Conservation (phyloP, 37 sponge, comb jelly and placozoan genomes). For the Hormiphora californensis region DNA sequence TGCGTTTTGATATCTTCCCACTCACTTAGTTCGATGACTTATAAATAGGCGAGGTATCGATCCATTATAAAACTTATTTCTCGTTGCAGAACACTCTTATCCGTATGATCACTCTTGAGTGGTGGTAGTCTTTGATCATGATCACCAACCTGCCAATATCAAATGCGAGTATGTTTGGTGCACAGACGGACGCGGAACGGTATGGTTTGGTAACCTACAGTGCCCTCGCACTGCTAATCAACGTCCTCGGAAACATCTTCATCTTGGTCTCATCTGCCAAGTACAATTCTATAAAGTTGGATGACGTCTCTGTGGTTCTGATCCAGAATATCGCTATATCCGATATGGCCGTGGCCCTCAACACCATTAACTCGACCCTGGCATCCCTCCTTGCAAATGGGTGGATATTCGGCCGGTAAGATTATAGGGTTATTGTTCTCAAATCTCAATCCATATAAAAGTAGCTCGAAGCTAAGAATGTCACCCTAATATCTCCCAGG, state of each 20-base stretch:
- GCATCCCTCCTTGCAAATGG: not conserved
- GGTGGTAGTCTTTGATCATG: too few relatives aligned
- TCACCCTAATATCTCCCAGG: too few relatives aligned
- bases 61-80: too few relatives aligned
- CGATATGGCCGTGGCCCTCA: not conserved
- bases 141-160: conserved; percentile 19
- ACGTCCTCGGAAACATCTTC: conserved; percentile 9
- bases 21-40: too few relatives aligned
- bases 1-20: too few relatives aligned
- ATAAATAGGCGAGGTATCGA: too few relatives aligned
- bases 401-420: conserved; percentile 39
- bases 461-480: too few relatives aligned
- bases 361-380: not conserved
- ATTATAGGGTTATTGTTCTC: too few relatives aligned
- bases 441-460: too few relatives aligned
- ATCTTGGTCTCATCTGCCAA: not conserved
- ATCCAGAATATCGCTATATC: conserved; percentile 29
- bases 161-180: not conserved
- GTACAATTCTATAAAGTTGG: conserved; percentile 44
- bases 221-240: not conserved
- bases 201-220: not conserved
- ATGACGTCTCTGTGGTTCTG: not conserved
- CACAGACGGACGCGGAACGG: not conserved
- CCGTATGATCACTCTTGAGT: too few relatives aligned
- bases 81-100: too few relatives aligned